phyloP scores from a whole-genome alignment of 2,888 invertebrate species.

The Acanthosoma haemorrhoidale region DNA sequence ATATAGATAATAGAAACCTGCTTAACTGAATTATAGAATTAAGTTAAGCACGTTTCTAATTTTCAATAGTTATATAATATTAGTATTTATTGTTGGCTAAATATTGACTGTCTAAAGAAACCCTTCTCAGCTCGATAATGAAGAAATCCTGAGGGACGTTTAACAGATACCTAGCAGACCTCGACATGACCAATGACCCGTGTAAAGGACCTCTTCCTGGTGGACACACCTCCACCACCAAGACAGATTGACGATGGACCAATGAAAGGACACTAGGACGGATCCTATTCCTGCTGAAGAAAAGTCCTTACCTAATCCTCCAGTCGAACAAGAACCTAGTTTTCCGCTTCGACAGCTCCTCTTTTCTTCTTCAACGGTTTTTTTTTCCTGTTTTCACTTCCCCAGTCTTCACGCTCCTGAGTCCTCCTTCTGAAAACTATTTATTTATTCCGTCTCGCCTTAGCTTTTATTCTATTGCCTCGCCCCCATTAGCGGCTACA shows the following conservation, averaged over 20 bases:
- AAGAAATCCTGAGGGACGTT: background rate
- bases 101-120: too few relatives aligned
- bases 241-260: background rate
- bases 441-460: constrained; percentile 21
- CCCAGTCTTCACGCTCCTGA: background rate
- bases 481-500: background rate
- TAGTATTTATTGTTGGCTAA: too few relatives aligned
- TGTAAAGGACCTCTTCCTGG: background rate
- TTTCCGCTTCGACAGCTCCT: constrained; percentile 17
- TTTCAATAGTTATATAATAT: too few relatives aligned
- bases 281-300: background rate
- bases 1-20: too few relatives aligned
- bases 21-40: too few relatives aligned
- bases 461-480: background rate
- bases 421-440: constrained; percentile 12
- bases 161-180: background rate
- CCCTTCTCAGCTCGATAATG: too few relatives aligned
- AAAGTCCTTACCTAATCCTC: constrained; percentile 4
- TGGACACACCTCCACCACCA: too few relatives aligned
- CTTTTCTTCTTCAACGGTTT: background rate
- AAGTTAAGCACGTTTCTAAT: too few relatives aligned
- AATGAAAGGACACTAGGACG: background rate
- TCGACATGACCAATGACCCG: background rate
- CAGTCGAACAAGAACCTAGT: constrained; percentile 22
- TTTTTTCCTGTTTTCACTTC: constrained; percentile 16